Conservation (phyloP, 2,888 invertebrate species). For the Caenorhabditis sp. region DNA sequence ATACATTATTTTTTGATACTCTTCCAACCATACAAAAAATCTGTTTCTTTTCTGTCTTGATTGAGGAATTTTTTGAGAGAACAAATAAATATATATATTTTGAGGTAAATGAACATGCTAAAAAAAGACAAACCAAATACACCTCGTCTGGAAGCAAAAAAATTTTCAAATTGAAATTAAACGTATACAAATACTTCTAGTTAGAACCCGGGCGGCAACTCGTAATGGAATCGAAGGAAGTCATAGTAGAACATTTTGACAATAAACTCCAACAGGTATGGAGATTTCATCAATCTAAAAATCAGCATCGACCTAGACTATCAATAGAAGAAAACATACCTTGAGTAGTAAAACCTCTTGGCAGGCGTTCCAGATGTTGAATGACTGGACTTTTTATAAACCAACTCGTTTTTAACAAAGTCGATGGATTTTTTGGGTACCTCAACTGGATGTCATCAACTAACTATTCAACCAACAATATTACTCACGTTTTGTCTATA, state of each 20-base stretch:
- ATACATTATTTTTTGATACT: not conserved
- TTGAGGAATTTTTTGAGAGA: not conserved
- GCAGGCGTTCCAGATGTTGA: constrained; percentile 42
- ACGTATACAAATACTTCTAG: not conserved
- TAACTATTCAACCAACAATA: not conserved
- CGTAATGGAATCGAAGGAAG: constrained; percentile 72
- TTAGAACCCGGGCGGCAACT: constrained; percentile 70
- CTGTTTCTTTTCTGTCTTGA: not conserved
- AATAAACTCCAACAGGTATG: constrained; percentile 78
- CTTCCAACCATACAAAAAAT: not conserved
- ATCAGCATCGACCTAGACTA: too few species aligned
- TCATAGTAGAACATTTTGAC: constrained; percentile 80
- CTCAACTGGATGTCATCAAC: constrained; percentile 14
- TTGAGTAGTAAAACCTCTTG: constrained; percentile 35
- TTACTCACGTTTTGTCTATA: constrained; percentile 46
- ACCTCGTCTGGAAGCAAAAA: constrained; percentile 2
- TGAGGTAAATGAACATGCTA: not conserved
- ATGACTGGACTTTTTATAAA: constrained; percentile 30
- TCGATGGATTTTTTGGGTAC: constrained; percentile 40
- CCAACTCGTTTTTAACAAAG: constrained; percentile 37
- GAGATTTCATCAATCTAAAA: constrained; percentile 66
- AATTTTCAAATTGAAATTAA: not conserved
- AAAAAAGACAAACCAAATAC: not conserved
- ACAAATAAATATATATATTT: constrained; percentile 5
- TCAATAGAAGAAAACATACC: too few species aligned